Base-by-base conservation (phyloP, 2,113 vertebrate genomes). In the western clawed frog (Xenopus tropicalis) region DNA sequence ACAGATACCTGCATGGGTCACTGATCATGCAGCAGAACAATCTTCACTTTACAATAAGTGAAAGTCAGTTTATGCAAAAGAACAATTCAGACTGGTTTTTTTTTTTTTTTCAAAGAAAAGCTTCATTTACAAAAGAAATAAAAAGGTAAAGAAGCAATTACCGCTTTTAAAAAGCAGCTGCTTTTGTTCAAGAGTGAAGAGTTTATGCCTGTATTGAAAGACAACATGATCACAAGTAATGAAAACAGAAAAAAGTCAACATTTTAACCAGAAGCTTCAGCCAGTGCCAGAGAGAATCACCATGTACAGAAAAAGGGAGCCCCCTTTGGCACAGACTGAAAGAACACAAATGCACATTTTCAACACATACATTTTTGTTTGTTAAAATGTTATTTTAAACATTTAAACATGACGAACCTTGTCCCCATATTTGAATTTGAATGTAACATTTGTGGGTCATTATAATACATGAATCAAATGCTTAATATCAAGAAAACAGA, bases 81-180 rank as follows among this genome's bases (percentile, higher is more conserved):
- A 92, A 90, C 91, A 89, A 88, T 87, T 85, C 88, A 89, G 88
- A 89, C 87, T 37, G 29, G 10, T 37, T 37, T 37, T 37, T 89
- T 88, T 90, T n/a, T 87, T 89, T 87, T 88, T 86, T 91, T 88
- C 52, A 90, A 91, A 90, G 88, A 89, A 90, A 90, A 91, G 86
- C 82, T 85, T 92, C 87, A 92, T 92, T 91, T 93, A 91, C 88
- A 93, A 93, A 89, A 90, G 89, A 91, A 92, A 92, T 88, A 89
- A 91, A 84, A 94, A 94, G 90, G 90, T 94, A 95, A 95, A 94
- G 94, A 94, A 93, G 93, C 92, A 94, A 94, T 95, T 95, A 95
- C 94, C 92, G 92, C 94, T 95, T 91, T 90, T 92, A 94, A 94
- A 93, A 94, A 95, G 94, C 94, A 94, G 94, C 91, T 91, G 91